Conservation (phyloP, 2,797 vertebrate species). For the Ceryle rudis region DNA sequence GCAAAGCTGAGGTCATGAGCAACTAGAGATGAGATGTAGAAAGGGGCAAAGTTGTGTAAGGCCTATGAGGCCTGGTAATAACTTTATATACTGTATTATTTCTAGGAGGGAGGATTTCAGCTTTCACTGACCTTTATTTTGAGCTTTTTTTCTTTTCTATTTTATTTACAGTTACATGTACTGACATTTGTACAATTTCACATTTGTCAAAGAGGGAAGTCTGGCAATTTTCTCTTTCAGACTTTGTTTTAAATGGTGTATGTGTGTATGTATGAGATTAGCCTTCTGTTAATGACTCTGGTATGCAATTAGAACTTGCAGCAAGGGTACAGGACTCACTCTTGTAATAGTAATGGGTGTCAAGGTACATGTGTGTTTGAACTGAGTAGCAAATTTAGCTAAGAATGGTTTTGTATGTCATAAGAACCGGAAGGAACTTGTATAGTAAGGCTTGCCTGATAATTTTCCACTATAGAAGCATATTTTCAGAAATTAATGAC, state of each 20-base stretch:
- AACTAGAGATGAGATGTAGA: constrained; percentile 37
- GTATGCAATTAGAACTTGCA: background rate
- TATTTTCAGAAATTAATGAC: background rate
- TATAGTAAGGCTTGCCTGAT: background rate
- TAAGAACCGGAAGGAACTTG: background rate
- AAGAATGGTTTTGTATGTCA: background rate
- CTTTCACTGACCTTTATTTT: constrained; percentile 72
- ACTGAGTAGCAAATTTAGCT: background rate
- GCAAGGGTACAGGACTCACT: background rate
- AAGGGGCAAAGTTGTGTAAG: background rate
- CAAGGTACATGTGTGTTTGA: background rate
- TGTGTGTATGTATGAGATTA: background rate
- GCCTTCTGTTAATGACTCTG: background rate
- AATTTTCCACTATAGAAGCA: background rate
- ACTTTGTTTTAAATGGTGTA: constrained; percentile 26
- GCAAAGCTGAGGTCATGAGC: constrained; percentile 26
- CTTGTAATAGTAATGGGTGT: background rate
- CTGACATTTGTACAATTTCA: constrained; percentile 73
- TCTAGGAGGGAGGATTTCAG: constrained; percentile 58
- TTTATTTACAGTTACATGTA: constrained; percentile 68
- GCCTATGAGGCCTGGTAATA: constrained; percentile 47
- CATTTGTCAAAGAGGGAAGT: constrained; percentile 61
- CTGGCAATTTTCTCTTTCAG: constrained; percentile 37
- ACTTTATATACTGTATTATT: constrained; percentile 60
- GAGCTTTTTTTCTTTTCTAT: constrained; percentile 51